A percentile compares a stretch with the other conserved stretches of the same genome.
Evolutionary conservation across 2,888 invertebrate genomes (phyloP).

Genomic region (Dendrolimus houi): DNA sequence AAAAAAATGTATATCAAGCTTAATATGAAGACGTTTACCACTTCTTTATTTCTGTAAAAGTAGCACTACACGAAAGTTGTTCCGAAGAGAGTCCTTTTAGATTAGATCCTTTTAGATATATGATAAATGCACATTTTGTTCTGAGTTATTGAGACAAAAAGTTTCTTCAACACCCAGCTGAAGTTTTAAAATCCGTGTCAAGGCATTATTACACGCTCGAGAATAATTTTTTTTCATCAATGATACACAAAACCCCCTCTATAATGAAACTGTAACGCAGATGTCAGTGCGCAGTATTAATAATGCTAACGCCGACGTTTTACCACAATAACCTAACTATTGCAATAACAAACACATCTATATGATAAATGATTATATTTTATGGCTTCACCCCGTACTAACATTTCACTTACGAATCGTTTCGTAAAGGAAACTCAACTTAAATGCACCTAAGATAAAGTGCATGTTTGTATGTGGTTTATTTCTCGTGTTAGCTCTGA

Average conservation of each 20-base stretch:
- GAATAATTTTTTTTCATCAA: constrained; percentile 19
- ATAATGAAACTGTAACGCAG: constrained; percentile 46
- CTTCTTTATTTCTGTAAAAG: no score
- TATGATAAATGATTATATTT: constrained; percentile 72
- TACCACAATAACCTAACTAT: constrained; percentile 60
- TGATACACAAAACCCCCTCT: constrained; percentile 29
- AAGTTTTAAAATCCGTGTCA: constrained; percentile 2
- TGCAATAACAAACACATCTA: constrained; percentile 65
- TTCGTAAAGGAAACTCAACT: constrained; percentile 12
- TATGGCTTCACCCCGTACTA: constrained; percentile 63
- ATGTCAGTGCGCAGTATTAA: constrained; percentile 60
- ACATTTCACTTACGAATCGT: constrained; percentile 54
- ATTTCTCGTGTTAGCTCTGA: constrained; percentile 29
- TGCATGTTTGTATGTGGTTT: constrained; percentile 11
- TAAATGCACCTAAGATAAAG: constrained; percentile 8
- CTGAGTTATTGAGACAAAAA: no score
- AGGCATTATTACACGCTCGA: constrained; percentile 28
- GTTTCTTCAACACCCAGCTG: background rate
- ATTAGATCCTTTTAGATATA: no score
- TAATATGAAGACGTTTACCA: no score
- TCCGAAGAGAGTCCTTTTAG: no score
- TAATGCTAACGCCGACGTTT: constrained; percentile 65
- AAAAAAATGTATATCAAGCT: no score
- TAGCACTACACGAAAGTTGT: no score
- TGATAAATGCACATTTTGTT: no score